phyloP scores from a whole-genome alignment of 2,888 invertebrate genomes.

The Micropterix aruncella region DNA sequence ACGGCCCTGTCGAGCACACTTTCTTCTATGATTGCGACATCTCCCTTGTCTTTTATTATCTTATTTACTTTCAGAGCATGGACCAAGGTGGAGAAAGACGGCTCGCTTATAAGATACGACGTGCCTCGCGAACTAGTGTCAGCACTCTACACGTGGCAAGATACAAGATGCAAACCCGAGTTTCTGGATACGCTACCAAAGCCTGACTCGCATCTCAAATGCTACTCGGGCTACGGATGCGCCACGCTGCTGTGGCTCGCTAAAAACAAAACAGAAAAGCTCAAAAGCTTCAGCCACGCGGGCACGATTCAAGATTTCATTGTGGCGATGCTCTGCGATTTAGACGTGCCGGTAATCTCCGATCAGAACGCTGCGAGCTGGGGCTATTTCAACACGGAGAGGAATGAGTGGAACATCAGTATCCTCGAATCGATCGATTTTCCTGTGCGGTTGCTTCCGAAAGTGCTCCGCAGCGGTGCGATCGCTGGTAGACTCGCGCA shows the following conservation, averaged over 20 bases:
- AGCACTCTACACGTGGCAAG: conserved; percentile 77
- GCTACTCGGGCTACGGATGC: conserved; percentile 68
- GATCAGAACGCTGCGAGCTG: conserved; percentile 77
- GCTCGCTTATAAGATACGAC: conserved; percentile 45
- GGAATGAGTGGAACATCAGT: conserved; percentile 53
- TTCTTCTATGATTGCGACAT: too few relatives aligned
- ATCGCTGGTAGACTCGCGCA: conserved; percentile 49
- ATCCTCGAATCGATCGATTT: conserved; percentile 50
- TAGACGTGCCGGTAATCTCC: conserved; percentile 57
- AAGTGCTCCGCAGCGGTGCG: conserved; percentile 47
- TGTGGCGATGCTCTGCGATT: conserved; percentile 61
- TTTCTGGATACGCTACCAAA: conserved; percentile 60
- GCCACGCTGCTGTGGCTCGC: conserved; percentile 74
- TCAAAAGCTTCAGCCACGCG: conserved; percentile 51
- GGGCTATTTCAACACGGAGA: conserved; percentile 67
- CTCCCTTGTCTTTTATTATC: too few relatives aligned
- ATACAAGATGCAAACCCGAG: conserved; percentile 59
- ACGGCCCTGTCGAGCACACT: too few relatives aligned
- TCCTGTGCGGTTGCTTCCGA: conserved; percentile 55
- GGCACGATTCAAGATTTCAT: conserved; percentile 73
- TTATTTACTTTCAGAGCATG: conserved; percentile 38
- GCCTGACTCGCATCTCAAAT: conserved; percentile 58
- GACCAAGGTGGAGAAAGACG: conserved; percentile 46
- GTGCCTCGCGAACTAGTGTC: conserved; percentile 46
- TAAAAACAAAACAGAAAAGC: conserved; percentile 53